phyloP scores from a whole-genome alignment of 2,113 vertebrate genomes.

The Thamnophis sirtalis region DNA sequence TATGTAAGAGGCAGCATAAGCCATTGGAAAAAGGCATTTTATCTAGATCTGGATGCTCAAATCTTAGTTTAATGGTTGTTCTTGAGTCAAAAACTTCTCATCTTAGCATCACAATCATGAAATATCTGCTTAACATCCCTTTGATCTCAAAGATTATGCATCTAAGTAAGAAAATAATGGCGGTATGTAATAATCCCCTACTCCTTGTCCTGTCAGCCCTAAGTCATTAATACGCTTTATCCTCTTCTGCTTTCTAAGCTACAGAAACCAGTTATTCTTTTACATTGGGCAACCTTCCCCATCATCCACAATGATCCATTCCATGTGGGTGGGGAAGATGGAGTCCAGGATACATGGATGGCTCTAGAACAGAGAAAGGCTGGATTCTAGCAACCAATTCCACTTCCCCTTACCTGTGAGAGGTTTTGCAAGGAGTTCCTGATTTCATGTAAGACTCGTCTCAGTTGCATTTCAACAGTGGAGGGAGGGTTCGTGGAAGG shows the following conservation, averaged over 20 bases:
- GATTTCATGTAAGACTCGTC: constrained; percentile 90
- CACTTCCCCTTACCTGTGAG: constrained; percentile 75
- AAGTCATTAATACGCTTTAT: neutral
- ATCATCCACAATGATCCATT: neutral
- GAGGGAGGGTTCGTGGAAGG: constrained; percentile 68
- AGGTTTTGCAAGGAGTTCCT: constrained; percentile 86
- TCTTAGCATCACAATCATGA: neutral
- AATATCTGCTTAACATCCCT: neutral
- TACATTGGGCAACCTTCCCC: neutral
- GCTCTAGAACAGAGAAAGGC: neutral
- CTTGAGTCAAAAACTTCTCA: neutral
- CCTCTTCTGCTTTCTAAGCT: neutral
- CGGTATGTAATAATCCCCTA: neutral
- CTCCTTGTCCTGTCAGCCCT: neutral
- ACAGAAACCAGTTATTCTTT: neutral
- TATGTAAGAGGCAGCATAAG: neutral
- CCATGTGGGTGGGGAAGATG: neutral
- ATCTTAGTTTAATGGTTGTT: neutral
- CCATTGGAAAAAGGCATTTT: neutral
- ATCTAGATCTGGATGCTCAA: neutral
- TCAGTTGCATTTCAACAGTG: constrained; percentile 90
- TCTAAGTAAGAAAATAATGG: neutral
- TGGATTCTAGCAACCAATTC: neutral
- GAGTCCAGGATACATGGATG: neutral
- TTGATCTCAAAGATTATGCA: neutral